Percentiles rank a stretch among this genome's conserved stretches.
These are phyloP conservation scores for Alethe castanea DNA, from an alignment of 2,113 vertebrate species.

Conservation along the genomic window DNA sequence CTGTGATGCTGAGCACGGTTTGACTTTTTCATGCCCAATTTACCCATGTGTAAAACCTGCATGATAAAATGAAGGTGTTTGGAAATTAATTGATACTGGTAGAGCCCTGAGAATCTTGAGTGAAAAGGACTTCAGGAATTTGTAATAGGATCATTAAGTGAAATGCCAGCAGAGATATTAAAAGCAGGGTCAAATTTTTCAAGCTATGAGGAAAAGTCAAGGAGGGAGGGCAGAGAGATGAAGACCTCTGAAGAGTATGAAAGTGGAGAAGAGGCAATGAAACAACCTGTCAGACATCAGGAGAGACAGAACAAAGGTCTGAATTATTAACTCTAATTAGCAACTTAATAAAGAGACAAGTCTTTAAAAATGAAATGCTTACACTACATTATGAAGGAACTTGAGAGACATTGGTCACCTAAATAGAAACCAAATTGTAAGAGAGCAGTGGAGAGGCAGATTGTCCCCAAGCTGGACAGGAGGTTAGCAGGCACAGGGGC, in stretches of 20 bases:
- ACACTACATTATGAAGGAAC: background rate
- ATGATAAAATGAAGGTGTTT: background rate
- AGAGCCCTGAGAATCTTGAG: background rate
- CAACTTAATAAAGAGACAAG: background rate
- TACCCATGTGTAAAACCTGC: background rate
- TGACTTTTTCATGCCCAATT: background rate
- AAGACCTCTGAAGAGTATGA: background rate
- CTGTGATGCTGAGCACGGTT: background rate
- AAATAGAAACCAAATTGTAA: background rate
- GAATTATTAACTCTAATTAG: slow-evolving; percentile 22
- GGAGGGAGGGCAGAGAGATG: background rate
- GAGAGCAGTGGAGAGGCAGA: background rate
- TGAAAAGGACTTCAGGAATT: background rate
- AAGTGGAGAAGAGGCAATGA: background rate
- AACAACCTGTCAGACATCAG: background rate
- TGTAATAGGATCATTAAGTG: slow-evolving; percentile 42
- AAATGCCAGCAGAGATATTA: slow-evolving; percentile 44
- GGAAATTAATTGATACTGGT: background rate
- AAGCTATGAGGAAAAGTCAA: background rate
- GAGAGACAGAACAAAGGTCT: background rate
- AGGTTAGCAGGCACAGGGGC: background rate
- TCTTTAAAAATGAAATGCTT: slow-evolving; percentile 33
- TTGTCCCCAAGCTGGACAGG: background rate
- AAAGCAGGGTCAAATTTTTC: slow-evolving; percentile 11
- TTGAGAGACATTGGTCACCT: background rate